A percentile compares a stretch with the other conserved stretches of the same genome.
Conservation (phyloP, 2,113 vertebrate species). For the Zosterops lateralis region DNA sequence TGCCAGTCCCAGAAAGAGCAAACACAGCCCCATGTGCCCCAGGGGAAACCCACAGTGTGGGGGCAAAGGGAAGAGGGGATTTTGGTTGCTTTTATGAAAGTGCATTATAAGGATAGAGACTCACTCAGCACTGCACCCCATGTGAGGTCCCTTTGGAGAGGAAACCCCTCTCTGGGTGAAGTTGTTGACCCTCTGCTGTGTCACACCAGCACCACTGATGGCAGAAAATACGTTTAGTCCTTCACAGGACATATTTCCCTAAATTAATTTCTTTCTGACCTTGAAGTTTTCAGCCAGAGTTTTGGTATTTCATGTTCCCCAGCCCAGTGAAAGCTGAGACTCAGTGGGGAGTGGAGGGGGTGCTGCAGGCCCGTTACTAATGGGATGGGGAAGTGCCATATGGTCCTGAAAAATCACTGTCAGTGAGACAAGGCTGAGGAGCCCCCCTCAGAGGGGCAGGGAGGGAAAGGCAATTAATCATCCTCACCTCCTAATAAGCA, state of each 20-base stretch:
- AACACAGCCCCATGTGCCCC: background rate
- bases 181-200: fast-evolving
- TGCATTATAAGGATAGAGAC: background rate
- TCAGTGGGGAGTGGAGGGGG: fast-evolving
- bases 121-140: background rate
- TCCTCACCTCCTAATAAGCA: slow-evolving; percentile 20
- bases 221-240: background rate
- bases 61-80: background rate
- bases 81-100: background rate
- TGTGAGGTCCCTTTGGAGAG: background rate
- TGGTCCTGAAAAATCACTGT: slow-evolving; percentile 64
- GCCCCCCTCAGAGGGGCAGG: background rate
- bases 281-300: background rate
- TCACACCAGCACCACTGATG: fast-evolving
- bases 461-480: slow-evolving; percentile 61
- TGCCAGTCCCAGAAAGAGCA: background rate
- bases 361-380: slow-evolving; percentile 8
- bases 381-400: slow-evolving; percentile 55
- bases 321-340: slow-evolving; percentile 31
- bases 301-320: background rate
- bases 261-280: background rate
- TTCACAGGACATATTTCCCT: background rate
- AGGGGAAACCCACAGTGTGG: background rate
- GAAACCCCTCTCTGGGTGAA: background rate
- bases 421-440: background rate